Percentiles rank a stretch among this genome's conserved stretches.
Conservation (phyloP, 2,888 invertebrate genomes). For the Ryuthela nishihirai region DNA sequence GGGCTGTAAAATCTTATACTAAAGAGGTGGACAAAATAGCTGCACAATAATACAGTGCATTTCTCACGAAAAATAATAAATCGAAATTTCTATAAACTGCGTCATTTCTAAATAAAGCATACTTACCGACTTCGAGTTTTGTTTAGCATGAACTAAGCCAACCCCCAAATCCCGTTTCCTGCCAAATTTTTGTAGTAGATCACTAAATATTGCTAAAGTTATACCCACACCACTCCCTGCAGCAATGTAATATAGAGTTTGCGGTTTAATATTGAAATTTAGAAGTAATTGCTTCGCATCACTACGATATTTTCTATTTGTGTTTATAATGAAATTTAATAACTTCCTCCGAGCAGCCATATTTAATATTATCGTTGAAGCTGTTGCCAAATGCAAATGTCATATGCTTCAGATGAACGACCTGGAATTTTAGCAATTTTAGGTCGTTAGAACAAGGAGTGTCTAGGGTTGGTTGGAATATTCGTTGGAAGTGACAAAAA, state of each 20-base stretch:
- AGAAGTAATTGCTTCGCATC: neutral
- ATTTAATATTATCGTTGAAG: neutral
- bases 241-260: slow-evolving; percentile 17
- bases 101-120: too few species aligned
- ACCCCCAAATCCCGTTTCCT: slow-evolving; percentile 23
- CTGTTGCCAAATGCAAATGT: too few species aligned
- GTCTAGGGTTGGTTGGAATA: too few species aligned
- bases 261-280: slow-evolving; percentile 10
- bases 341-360: slow-evolving; percentile 1
- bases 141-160: slow-evolving; percentile 28
- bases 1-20: neutral
- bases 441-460: too few species aligned
- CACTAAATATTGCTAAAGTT: slow-evolving; percentile 23
- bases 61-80: too few species aligned
- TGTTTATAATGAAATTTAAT: slow-evolving; percentile 3
- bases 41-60: too few species aligned
- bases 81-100: too few species aligned
- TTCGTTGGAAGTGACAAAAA: too few species aligned
- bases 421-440: too few species aligned
- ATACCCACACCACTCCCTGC: slow-evolving; percentile 17
- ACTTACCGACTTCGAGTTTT: slow-evolving; percentile 23
- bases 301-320: neutral
- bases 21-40: neutral
- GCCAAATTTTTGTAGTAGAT: slow-evolving; percentile 32
- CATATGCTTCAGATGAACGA: too few species aligned